Percentiles rank a stretch among this genome's conserved stretches.
Evolutionary conservation across 2,113 vertebrate genomes (phyloP).

Genomic region (Calypte anna): DNA sequence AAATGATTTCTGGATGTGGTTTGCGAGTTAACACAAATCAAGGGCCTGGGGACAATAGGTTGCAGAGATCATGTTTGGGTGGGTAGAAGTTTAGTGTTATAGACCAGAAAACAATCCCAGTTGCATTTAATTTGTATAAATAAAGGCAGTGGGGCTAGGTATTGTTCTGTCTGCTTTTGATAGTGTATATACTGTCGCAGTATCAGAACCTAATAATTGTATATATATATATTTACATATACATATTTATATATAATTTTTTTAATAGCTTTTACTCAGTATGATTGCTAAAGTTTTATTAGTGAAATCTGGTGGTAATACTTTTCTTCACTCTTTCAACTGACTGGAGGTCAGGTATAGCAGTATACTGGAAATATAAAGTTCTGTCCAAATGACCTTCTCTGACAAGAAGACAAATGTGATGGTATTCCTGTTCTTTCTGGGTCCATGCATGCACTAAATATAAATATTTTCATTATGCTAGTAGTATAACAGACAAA

Average conservation of each 20-base stretch:
- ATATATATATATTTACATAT: background rate
- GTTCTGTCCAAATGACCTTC: background rate
- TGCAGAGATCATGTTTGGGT: background rate
- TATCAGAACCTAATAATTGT: background rate
- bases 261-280: background rate
- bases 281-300: background rate
- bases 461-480: background rate
- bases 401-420: background rate
- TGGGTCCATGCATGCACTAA: background rate
- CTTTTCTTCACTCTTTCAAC: background rate
- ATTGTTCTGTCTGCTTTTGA: background rate
- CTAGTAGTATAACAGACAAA: background rate
- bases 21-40: constrained; percentile 36
- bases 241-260: too few relatives aligned
- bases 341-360: background rate
- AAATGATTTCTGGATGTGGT: constrained; percentile 53
- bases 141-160: background rate
- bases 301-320: background rate
- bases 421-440: background rate
- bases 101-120: background rate
- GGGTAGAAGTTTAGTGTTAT: background rate
- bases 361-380: background rate
- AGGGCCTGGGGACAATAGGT: constrained; percentile 13
- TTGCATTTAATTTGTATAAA: background rate
- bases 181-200: background rate